Evolutionary conservation across 2,797 vertebrate species (phyloP).

Genomic region (Masticophis lateralis): DNA sequence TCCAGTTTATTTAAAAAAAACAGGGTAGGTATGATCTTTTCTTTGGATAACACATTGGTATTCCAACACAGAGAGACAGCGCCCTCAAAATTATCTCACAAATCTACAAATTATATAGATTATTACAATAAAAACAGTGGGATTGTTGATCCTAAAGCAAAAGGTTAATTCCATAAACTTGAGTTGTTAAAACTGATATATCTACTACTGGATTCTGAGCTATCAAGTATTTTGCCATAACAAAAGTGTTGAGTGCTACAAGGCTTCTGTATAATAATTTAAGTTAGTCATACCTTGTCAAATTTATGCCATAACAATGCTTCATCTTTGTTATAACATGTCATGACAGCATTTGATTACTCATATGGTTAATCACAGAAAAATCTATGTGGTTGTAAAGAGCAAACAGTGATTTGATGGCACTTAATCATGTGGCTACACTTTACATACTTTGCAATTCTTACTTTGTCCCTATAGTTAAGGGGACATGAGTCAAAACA

Average conservation of each 20-base stretch:
- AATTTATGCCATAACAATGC: neutral
- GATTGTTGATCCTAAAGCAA: neutral
- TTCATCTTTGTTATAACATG: neutral
- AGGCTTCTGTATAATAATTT: neutral
- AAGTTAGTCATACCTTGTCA: neutral
- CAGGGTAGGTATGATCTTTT: neutral
- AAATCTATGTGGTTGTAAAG: neutral
- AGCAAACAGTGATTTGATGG: neutral
- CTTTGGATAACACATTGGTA: neutral
- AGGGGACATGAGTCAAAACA: neutral
- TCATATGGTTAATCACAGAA: neutral
- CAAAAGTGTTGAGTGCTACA: neutral
- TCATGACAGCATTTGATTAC: neutral
- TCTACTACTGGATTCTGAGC: neutral
- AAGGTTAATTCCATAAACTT: neutral
- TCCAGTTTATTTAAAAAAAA: neutral
- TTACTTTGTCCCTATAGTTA: neutral
- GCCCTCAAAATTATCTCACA: neutral
- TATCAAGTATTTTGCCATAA: neutral
- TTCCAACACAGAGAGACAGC: neutral
- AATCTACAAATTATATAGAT: neutral
- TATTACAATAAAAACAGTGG: neutral
- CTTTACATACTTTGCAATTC: neutral
- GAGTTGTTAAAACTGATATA: neutral
- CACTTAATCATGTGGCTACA: neutral